phyloP scores from a whole-genome alignment of 2,888 invertebrate species.

The Lissonota sp. region DNA sequence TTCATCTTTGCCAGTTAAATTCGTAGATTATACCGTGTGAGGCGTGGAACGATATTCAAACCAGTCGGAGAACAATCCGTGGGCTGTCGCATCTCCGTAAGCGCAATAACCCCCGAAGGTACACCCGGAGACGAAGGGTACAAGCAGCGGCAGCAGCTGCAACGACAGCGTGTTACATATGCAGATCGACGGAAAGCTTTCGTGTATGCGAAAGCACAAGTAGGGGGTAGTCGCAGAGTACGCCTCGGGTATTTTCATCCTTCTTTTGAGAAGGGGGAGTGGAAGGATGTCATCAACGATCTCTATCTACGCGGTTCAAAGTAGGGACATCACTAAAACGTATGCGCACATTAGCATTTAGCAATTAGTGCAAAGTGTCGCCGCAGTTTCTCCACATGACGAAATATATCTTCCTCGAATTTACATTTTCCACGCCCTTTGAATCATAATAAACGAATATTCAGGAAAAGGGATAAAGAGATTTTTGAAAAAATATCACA shows the following conservation, averaged over 20 bases:
- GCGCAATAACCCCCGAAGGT: conserved; percentile 52
- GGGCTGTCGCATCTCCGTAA: conserved; percentile 41
- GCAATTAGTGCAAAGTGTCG: conserved; percentile 71
- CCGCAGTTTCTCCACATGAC: too few species aligned
- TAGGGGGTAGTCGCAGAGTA: conserved; percentile 20
- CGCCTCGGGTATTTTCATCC: conserved; percentile 38
- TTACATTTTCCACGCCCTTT: too few species aligned
- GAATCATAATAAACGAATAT: too few species aligned
- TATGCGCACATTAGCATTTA: conserved; percentile 76
- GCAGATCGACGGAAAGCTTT: conserved; percentile 33
- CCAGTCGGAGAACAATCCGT: conserved; percentile 55
- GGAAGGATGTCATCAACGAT: not conserved
- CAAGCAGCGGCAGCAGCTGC: conserved; percentile 44
- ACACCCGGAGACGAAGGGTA: not conserved
- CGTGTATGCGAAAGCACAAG: conserved; percentile 32
- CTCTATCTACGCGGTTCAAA: conserved; percentile 59
- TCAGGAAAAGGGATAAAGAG: too few species aligned
- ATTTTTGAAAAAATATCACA: too few species aligned
- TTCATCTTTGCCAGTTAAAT: too few species aligned
- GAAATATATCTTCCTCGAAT: too few species aligned
- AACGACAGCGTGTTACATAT: conserved; percentile 53
- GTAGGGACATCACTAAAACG: conserved; percentile 70
- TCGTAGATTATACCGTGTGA: conserved; percentile 5
- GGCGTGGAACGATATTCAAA: conserved; percentile 46
- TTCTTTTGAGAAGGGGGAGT: conserved; percentile 15